Conservation (phyloP, 2,888 invertebrate species). For the Drosophila phalerata region DNA sequence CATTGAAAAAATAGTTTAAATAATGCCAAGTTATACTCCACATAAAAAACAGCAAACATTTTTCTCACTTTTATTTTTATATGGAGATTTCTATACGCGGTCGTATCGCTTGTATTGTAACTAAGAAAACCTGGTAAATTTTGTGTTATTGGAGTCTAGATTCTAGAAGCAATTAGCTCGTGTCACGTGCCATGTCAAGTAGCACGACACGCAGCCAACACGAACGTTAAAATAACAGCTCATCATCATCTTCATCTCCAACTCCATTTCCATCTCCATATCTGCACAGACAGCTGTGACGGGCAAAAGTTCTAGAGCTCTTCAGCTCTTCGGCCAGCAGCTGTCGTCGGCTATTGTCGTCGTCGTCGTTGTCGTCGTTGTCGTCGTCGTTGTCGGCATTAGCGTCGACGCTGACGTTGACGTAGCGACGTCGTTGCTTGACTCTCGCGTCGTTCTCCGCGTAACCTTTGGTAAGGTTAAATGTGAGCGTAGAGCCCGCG, state of each 20-base stretch:
- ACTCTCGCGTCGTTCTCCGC: constrained; percentile 50
- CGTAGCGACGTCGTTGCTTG: constrained; percentile 17
- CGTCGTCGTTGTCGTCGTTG: constrained; percentile 12
- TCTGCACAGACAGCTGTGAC: constrained; percentile 61
- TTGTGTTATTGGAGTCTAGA: too few species aligned
- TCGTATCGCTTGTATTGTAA: too few species aligned
- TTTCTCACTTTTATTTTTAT: too few species aligned
- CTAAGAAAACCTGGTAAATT: too few species aligned
- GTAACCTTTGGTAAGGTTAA: constrained; percentile 76
- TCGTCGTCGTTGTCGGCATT: constrained; percentile 15
- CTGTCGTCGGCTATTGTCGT: constrained; percentile 54
- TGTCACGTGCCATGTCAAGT: neutral
- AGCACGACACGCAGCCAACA: constrained; percentile 16
- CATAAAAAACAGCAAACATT: too few species aligned
- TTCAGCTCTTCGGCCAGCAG: constrained; percentile 42
- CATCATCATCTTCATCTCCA: constrained; percentile 57
- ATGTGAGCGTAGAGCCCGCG: constrained; percentile 68
- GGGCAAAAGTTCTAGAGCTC: constrained; percentile 41
- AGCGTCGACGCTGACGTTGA: neutral
- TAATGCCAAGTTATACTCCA: too few species aligned
- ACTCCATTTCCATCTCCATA: constrained; percentile 61
- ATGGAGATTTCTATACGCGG: too few species aligned
- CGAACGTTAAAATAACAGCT: constrained; percentile 42
- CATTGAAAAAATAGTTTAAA: too few species aligned
- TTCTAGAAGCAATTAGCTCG: neutral